phyloP scores from a whole-genome alignment of 2,888 invertebrate species.

The Hydrotaea cyrtoneurina region DNA sequence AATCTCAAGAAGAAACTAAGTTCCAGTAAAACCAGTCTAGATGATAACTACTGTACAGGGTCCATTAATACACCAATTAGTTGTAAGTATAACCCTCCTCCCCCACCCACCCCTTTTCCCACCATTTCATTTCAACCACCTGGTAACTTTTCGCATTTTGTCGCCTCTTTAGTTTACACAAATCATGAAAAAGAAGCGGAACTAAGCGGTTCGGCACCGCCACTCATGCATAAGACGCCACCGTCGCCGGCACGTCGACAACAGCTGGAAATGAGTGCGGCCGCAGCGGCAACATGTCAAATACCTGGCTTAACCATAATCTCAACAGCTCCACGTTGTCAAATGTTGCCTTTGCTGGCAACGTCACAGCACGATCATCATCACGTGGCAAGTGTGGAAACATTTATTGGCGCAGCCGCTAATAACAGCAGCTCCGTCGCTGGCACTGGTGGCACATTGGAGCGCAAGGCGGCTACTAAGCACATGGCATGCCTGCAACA shows the following conservation, averaged over 20 bases:
- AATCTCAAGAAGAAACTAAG: slow-evolving; percentile 76
- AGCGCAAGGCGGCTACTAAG: slow-evolving; percentile 60
- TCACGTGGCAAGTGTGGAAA: slow-evolving; percentile 71
- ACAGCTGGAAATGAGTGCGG: slow-evolving; percentile 64
- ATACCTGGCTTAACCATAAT: slow-evolving; percentile 79
- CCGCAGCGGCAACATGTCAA: slow-evolving; percentile 69
- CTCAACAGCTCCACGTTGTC: slow-evolving; percentile 78
- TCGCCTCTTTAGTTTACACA: slow-evolving; percentile 76
- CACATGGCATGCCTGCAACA: slow-evolving; percentile 65
- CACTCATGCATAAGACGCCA: slow-evolving; percentile 69
- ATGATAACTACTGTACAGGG: slow-evolving; percentile 80
- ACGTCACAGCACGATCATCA: slow-evolving; percentile 51
- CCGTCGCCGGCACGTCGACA: slow-evolving; percentile 69
- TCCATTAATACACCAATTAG: slow-evolving; percentile 80
- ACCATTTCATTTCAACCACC: not conserved
- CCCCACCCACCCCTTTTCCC: not conserved
- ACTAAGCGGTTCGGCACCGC: slow-evolving; percentile 76
- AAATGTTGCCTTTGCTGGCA: slow-evolving; percentile 70
- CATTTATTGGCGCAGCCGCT: slow-evolving; percentile 72
- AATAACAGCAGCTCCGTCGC: slow-evolving; percentile 8
- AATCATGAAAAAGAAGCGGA: slow-evolving; percentile 80
- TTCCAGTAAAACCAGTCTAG: slow-evolving; percentile 78
- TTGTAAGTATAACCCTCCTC: slow-evolving; percentile 75
- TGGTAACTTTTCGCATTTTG: slow-evolving; percentile 10
- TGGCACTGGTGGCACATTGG: slow-evolving; percentile 53